A percentile compares a stretch with the other conserved stretches of the same genome.
Conservation (phyloP, 35 echinoderm and acorn worm species). For the Anneissia japonica region DNA sequence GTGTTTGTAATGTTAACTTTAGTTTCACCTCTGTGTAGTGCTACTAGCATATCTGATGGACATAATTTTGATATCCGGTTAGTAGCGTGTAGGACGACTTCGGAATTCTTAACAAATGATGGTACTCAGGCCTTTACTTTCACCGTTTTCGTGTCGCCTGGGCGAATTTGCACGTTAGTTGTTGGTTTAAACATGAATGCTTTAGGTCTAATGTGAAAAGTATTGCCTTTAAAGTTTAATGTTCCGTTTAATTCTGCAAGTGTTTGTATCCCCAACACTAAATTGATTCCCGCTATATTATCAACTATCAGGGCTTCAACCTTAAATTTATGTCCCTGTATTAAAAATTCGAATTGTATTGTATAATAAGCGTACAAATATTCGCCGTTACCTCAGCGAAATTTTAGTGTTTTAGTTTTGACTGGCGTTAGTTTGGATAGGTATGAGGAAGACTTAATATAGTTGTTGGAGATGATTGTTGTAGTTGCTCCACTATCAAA, state of each 20-base stretch:
- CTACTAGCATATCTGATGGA: too few species aligned
- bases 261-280: constrained; percentile 15
- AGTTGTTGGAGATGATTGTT: constrained; percentile 34
- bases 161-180: too few species aligned
- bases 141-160: too few species aligned
- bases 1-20: too few species aligned
- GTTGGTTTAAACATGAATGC: too few species aligned
- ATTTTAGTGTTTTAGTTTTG: neutral
- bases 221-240: constrained; percentile 7
- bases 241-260: constrained; percentile 18
- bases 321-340: constrained; percentile 21
- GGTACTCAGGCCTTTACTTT: too few species aligned
- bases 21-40: too few species aligned
- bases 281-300: constrained; percentile 7
- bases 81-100: too few species aligned
- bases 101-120: too few species aligned
- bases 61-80: too few species aligned
- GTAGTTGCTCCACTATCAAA: constrained; percentile 40
- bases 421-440: constrained; percentile 15
- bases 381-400: constrained; percentile 25
- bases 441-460: constrained; percentile 8
- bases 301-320: constrained; percentile 4
- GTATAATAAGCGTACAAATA: neutral
- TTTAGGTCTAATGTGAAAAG: neutral
- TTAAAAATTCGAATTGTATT: neutral